phyloP scores from a whole-genome alignment of 2,113 vertebrate genomes.

The Lagenorhynchus albirostris region DNA sequence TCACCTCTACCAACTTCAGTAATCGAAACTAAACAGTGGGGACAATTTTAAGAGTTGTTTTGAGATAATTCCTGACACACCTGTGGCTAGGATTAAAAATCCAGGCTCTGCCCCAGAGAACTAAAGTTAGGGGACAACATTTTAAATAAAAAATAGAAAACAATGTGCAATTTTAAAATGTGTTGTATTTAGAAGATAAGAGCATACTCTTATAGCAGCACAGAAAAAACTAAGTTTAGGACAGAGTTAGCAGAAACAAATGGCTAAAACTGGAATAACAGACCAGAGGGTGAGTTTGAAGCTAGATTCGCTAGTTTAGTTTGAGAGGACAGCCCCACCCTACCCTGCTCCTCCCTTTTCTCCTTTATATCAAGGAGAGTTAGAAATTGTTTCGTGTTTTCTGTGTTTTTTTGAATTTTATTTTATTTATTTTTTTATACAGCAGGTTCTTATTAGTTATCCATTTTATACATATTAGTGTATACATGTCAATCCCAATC shows the following conservation, averaged over 20 bases:
- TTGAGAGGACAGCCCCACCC: background rate
- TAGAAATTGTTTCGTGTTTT: background rate
- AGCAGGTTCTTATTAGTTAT: too few species aligned
- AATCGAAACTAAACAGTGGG: background rate
- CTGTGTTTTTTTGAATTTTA: too few species aligned
- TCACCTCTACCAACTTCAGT: background rate
- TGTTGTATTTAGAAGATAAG: background rate
- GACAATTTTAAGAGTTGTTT: background rate
- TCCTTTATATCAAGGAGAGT: background rate
- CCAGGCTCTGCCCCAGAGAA: background rate
- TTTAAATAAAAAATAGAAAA: background rate
- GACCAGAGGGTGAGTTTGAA: background rate
- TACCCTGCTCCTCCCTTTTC: rapidly evolving
- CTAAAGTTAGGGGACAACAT: background rate
- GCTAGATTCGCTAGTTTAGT: background rate
- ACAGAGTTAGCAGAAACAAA: background rate
- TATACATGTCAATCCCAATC: too few species aligned
- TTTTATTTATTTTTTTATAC: too few species aligned
- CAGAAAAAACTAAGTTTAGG: background rate
- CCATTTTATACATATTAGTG: too few species aligned
- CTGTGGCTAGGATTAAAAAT: background rate
- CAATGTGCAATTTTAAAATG: background rate
- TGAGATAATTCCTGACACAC: background rate
- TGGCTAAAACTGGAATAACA: background rate
- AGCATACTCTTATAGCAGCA: background rate